phyloP scores from a whole-genome alignment of 64 coral and sea anemone species.

The Pocillopora damicornis region DNA sequence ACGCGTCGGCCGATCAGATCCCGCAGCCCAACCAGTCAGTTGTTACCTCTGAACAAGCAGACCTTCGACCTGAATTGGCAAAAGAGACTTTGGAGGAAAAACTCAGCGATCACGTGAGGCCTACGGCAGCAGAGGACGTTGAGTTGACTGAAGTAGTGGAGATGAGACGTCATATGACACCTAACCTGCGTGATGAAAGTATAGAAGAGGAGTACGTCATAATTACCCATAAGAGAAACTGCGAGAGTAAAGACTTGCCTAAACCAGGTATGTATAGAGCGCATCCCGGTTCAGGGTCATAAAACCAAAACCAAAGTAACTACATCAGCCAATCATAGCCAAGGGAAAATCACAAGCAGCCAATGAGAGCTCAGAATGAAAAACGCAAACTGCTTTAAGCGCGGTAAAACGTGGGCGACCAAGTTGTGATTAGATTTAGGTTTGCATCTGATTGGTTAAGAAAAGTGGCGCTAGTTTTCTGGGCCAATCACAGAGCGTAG shows the following conservation, averaged over 20 bases:
- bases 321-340: too few relatives aligned
- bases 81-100: conserved; percentile 18
- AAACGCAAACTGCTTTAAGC: too few relatives aligned
- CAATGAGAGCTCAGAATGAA: too few relatives aligned
- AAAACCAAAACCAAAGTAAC: too few relatives aligned
- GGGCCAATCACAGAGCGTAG: too few relatives aligned
- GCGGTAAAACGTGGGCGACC: too few relatives aligned
- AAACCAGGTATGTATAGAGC: conserved; percentile 37
- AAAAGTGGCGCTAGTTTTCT: too few relatives aligned
- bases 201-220: conserved; percentile 89
- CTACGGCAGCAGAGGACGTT: background rate
- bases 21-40: background rate
- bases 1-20: background rate
- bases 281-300: background rate
- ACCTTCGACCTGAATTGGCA: background rate
- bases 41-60: conserved; percentile 15
- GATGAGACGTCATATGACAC: background rate
- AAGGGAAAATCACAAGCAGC: too few relatives aligned
- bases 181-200: conserved; percentile 16
- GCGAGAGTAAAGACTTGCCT: background rate
- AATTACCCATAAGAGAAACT: conserved; percentile 37
- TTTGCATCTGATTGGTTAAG: too few relatives aligned
- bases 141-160: background rate
- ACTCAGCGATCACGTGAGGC: background rate
- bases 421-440: too few relatives aligned